These are phyloP conservation scores for Uropetala carovei DNA, from an alignment of 2,888 invertebrate genomes.

Conservation along the genomic window DNA sequence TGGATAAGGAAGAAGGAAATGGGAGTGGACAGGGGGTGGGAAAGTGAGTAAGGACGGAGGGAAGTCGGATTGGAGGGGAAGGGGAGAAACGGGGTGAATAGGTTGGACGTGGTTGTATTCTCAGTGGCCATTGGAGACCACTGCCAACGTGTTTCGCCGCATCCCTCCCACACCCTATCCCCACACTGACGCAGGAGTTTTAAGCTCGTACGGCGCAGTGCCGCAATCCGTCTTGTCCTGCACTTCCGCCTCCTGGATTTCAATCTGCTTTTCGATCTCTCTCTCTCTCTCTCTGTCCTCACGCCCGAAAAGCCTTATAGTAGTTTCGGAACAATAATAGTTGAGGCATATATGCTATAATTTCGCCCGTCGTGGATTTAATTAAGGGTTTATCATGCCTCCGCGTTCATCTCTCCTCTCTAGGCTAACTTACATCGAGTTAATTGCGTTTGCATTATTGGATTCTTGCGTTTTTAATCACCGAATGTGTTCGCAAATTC, in stretches of 20 bases:
- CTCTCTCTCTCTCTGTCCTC: background rate
- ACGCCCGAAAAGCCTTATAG: background rate
- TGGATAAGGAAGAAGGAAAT: background rate
- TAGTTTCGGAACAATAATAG: background rate
- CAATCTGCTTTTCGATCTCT: background rate
- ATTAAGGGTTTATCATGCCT: no score
- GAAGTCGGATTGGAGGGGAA: background rate
- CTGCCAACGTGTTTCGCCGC: slow-evolving; percentile 38
- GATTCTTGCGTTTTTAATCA: no score
- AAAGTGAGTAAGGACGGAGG: background rate
- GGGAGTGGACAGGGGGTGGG: background rate
- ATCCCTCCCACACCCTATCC: background rate
- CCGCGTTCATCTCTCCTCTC: no score
- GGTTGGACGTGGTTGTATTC: slow-evolving; percentile 47
- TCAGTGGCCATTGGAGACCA: slow-evolving; percentile 11
- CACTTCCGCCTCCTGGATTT: background rate
- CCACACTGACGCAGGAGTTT: slow-evolving; percentile 12
- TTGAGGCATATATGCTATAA: no score
- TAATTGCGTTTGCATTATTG: no score
- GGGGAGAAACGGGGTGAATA: background rate
- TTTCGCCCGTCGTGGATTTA: no score
- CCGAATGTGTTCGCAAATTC: no score
- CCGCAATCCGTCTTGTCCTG: background rate
- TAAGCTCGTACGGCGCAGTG: background rate
- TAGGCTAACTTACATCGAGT: no score